phyloP scores from a whole-genome alignment of 2,113 vertebrate species.

The Calyptomena viridis region DNA sequence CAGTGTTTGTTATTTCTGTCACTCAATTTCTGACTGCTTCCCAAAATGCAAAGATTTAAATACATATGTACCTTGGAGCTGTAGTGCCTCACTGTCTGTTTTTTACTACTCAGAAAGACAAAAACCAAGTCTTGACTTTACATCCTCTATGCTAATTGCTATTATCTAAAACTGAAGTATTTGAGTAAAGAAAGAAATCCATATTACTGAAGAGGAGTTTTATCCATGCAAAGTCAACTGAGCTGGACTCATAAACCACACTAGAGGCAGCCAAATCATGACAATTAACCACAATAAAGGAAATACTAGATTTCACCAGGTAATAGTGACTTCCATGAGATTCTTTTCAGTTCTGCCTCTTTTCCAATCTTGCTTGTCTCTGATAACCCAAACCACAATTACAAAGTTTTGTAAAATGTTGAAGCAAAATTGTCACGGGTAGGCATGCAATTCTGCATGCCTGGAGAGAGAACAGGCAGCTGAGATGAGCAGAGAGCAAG shows the following conservation, averaged over 20 bases:
- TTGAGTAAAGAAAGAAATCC: neutral
- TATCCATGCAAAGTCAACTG: neutral
- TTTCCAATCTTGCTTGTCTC: neutral
- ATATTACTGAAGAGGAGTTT: neutral
- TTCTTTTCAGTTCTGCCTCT: neutral
- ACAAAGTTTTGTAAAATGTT: neutral
- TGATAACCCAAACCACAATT: neutral
- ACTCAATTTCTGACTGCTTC: neutral
- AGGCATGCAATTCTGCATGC: too few relatives aligned
- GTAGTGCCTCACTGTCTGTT: neutral
- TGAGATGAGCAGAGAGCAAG: too few relatives aligned
- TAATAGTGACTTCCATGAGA: neutral
- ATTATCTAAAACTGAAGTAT: neutral
- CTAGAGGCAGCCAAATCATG: neutral
- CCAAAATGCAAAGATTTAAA: neutral
- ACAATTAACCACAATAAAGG: neutral
- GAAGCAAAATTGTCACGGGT: neutral
- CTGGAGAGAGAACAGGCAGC: too few relatives aligned
- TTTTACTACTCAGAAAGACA: neutral
- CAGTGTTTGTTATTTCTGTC: neutral
- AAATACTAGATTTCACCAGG: neutral
- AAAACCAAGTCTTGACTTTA: neutral
- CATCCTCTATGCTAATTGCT: neutral
- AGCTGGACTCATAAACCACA: neutral
- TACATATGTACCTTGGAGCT: accelerated